A percentile compares a stretch with the other conserved stretches of the same genome.
These are phyloP conservation scores for Mus caroli DNA, from an alignment of 2,797 vertebrate species.

Conservation along the genomic window DNA sequence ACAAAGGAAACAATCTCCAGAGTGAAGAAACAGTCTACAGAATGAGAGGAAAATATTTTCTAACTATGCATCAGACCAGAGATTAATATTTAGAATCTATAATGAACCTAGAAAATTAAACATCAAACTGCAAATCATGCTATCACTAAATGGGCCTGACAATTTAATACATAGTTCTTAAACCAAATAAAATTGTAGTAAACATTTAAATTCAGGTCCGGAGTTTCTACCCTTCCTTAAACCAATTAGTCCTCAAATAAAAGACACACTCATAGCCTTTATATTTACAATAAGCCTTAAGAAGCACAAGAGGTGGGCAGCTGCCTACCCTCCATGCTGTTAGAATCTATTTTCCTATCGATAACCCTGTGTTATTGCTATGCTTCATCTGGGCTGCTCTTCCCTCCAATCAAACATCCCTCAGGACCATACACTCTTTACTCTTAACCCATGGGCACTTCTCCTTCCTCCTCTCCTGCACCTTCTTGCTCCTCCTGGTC, in stretches of 20 bases:
- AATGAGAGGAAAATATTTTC: neutral
- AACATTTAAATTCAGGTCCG: neutral
- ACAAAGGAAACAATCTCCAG: conserved; percentile 31
- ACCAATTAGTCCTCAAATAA: neutral
- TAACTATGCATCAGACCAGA: neutral
- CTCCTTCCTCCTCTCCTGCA: neutral
- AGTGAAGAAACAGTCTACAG: neutral
- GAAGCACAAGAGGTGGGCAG: neutral
- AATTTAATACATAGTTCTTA: neutral
- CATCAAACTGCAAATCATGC: neutral
- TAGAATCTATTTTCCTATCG: neutral
- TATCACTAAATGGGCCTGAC: neutral
- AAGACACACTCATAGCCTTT: neutral
- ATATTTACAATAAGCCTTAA: neutral
- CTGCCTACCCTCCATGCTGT: neutral
- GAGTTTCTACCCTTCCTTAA: neutral
- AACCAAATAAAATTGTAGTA: neutral
- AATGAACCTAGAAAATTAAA: neutral
- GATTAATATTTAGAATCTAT: neutral
- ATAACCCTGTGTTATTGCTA: neutral
- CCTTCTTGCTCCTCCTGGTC: neutral
- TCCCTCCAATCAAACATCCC: neutral
- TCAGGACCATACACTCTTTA: neutral
- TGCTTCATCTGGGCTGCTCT: neutral
- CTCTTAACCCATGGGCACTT: neutral